Base-by-base conservation (phyloP, 2,113 vertebrate species). In the Peromyscus maniculatus region DNA sequence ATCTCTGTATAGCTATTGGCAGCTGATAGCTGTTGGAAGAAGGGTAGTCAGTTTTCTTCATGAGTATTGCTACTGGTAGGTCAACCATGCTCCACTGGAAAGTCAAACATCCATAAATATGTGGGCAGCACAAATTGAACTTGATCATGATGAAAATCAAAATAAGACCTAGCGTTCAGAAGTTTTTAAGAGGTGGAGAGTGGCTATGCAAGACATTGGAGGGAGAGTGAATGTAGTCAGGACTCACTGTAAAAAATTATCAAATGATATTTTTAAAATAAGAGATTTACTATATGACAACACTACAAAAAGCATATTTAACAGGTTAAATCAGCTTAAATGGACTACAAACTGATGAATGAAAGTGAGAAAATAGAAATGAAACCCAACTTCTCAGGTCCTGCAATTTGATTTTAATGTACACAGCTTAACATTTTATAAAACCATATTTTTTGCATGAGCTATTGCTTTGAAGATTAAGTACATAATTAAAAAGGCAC, bases 381-480 rank as follows among this genome's bases (percentile, higher is more conserved):
- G 31, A 57, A 39, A 66, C 16, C 16, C 7, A 36, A 67, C 10
- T 82, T 90, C 62, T 15, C 52, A 55, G 36, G 74, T 21, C 3
- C 59, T 69, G 57, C 46, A 26, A 78, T 82, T 52, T 93, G 12
- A 75, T 64, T 96, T 96, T 82, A 55, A 43, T 43, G 11, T 46
- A 82, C 8, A 87, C 24, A 64, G 46, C 75, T 57, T 83, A 55
- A 13, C 5, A 91, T 31, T 80, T 71, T 89, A 95, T 21, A 16
- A 89, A 86, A 72, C 3, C 24, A 10, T n/a, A 12, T 31, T 84
- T 89, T 80, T 22, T 78, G 21, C 52, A 21, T 74, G 8, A 91
- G 57, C 72, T 79, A 36, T 57, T 92, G 49, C 46, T 95, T 39
- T 89, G 66, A 86, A 86, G 33, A 39, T 49, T 69, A 92, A 66